Evolutionary conservation across 2,113 vertebrate genomes (phyloP), one percentile per base, ranked within the genome.

Genomic region (Tetrao urogallus): DNA sequence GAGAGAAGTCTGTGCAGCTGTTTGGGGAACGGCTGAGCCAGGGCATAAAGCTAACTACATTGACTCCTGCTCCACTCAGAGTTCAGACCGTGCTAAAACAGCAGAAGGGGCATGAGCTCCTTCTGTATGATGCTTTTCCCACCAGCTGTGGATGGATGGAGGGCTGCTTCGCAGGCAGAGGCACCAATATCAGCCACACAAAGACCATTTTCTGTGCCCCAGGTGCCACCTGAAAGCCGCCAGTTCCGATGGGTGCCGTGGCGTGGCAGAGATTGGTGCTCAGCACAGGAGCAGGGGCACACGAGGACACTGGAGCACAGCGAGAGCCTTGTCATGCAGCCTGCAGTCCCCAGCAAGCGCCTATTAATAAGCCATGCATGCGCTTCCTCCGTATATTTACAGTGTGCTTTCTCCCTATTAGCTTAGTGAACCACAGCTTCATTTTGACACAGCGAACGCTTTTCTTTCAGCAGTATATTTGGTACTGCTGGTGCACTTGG

Each of bases 331-430:
- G 94, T 96, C 87, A 40, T 45, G 5, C 63, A 77, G 84, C 70
- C 72, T 67, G 3, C 88, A 86, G 47, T 96, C 89, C 57, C 56
- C 64, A 94, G 91, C 75, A 89, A 94, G 89, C 74, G 82, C 71
- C 87, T 96, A 82, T 94, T 96, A 94, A 95, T 94, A 96, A 91
- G 89, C 67, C 4, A 1, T 67, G 87, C 79, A 82, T 86, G 34
- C 4, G 3, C 89, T 96, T 96, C 96, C 94, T 95, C 78, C 85
- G 79, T 73, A 80, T 96, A 80, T 96, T 96, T 96, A 91, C 92
- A 89, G 79, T 77, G 79, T 1, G 75, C 87, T 95, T 94, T 76
- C 79, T 93, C 75, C 72, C 69, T 91, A 82, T 94, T 93, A 86
- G 89, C 84, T 95, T 92, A 88, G 64, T 86, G 93, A 96, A 89